These are phyloP conservation scores for Hirtodrosophila cameraria DNA, from an alignment of 2,888 invertebrate genomes.

Conservation along the genomic window DNA sequence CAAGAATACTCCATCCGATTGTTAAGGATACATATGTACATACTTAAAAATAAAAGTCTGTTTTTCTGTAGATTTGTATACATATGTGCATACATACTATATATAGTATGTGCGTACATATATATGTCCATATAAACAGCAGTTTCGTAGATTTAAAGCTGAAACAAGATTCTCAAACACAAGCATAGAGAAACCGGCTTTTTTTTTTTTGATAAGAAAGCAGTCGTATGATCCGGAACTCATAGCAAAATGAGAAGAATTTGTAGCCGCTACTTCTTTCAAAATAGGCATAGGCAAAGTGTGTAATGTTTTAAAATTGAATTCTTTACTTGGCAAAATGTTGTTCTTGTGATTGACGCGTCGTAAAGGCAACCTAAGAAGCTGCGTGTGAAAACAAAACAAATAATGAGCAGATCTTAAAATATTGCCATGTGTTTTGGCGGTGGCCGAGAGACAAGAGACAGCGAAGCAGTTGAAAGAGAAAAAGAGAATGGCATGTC, in stretches of 20 bases:
- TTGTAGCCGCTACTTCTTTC: background rate
- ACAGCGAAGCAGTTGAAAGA: background rate
- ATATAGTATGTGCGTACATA: too few species aligned
- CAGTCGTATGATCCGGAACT: too few species aligned
- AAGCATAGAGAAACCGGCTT: background rate
- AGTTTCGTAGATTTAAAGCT: too few species aligned
- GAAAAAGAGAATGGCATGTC: slow-evolving; percentile 34
- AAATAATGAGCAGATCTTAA: slow-evolving; percentile 67
- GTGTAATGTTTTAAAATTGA: slow-evolving; percentile 15
- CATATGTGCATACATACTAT: background rate
- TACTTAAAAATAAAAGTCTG: background rate
- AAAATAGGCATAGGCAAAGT: background rate
- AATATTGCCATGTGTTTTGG: slow-evolving; percentile 53
- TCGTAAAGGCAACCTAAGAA: slow-evolving; percentile 42
- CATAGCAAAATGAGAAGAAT: slow-evolving; percentile 1
- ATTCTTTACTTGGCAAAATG: background rate
- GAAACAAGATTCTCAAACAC: too few species aligned
- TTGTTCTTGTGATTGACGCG: too few species aligned
- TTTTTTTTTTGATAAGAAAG: background rate
- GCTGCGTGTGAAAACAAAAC: slow-evolving; percentile 72
- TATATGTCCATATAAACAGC: background rate
- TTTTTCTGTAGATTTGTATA: too few species aligned
- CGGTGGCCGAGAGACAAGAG: slow-evolving; percentile 2
- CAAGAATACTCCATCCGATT: too few species aligned
- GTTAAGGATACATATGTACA: too few species aligned